Conservation (phyloP, 2,888 invertebrate genomes). For the Drepanosiphum platanoidis region DNA sequence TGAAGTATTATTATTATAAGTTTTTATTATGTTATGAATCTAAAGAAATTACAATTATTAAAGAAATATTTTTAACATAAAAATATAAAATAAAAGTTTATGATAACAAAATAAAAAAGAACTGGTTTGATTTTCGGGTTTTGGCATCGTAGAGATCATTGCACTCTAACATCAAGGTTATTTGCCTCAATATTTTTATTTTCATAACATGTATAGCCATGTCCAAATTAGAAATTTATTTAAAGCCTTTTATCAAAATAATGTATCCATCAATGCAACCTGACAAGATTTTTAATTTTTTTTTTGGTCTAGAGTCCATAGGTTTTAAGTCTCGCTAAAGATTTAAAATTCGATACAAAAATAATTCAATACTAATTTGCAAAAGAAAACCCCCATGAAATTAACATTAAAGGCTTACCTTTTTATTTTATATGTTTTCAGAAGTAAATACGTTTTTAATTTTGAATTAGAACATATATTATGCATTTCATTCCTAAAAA, state of each 20-base stretch:
- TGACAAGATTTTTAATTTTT: not conserved
- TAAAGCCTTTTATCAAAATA: not conserved
- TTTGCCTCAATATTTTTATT: conserved; percentile 38
- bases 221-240: conserved; percentile 34
- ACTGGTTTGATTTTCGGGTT: conserved; percentile 59
- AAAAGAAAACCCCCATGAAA: too few species aligned
- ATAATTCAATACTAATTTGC: too few species aligned
- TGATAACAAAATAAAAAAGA: conserved; percentile 26
- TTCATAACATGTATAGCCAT: not conserved
- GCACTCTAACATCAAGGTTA: conserved; percentile 56
- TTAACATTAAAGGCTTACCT: too few species aligned
- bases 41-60: not conserved
- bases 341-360: not conserved
- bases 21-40: not conserved
- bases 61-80: not conserved
- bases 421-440: too few species aligned
- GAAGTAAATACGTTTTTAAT: too few species aligned
- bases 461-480: too few species aligned
- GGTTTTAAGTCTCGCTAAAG: not conserved
- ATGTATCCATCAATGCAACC: not conserved
- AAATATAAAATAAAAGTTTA: not conserved
- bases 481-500: too few species aligned
- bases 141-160: conserved; percentile 54
- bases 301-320: too few species aligned
- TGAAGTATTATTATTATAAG: too few species aligned